Conservation (phyloP, 2,888 invertebrate species). For the Elysia crispata region DNA sequence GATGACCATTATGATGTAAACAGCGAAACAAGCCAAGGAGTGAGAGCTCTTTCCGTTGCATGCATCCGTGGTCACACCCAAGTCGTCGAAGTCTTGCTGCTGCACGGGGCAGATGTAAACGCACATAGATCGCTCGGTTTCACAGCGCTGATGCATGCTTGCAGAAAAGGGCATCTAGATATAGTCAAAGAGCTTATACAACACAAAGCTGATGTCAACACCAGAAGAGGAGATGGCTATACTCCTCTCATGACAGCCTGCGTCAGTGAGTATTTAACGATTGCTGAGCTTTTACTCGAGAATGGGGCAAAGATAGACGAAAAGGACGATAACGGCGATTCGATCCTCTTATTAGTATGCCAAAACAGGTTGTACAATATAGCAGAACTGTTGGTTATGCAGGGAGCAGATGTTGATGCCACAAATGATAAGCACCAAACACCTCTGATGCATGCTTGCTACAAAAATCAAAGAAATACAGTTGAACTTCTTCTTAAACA, state of each 20-base stretch:
- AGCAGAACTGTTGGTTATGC: conserved; percentile 56
- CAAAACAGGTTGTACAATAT: conserved; percentile 58
- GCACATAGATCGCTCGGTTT: conserved; percentile 42
- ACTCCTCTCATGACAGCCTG: conserved; percentile 64
- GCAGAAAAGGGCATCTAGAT: conserved; percentile 59
- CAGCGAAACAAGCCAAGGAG: no score
- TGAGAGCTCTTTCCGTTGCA: no score
- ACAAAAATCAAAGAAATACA: conserved; percentile 34
- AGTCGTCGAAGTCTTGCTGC: no score
- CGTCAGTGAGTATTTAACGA: conserved; percentile 51
- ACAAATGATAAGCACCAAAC: conserved; percentile 56
- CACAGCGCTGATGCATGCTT: conserved; percentile 59
- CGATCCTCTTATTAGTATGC: conserved; percentile 61
- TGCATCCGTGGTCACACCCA: no score
- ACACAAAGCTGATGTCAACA: conserved; percentile 62
- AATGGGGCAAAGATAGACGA: conserved; percentile 60
- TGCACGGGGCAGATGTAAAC: no score
- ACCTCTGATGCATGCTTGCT: conserved; percentile 44
- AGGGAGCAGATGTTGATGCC: conserved; percentile 60
- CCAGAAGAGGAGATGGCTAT: conserved; percentile 57
- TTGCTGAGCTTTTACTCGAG: conserved; percentile 59
- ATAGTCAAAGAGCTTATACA: conserved; percentile 60
- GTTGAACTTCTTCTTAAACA: conserved; percentile 55
- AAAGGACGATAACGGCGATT: conserved; percentile 55
- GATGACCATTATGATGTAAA: no score